Percentiles rank a stretch among this genome's conserved stretches.
These are phyloP conservation scores for Dryomyza anilis DNA, from an alignment of 2,888 invertebrate genomes.

Conservation along the genomic window DNA sequence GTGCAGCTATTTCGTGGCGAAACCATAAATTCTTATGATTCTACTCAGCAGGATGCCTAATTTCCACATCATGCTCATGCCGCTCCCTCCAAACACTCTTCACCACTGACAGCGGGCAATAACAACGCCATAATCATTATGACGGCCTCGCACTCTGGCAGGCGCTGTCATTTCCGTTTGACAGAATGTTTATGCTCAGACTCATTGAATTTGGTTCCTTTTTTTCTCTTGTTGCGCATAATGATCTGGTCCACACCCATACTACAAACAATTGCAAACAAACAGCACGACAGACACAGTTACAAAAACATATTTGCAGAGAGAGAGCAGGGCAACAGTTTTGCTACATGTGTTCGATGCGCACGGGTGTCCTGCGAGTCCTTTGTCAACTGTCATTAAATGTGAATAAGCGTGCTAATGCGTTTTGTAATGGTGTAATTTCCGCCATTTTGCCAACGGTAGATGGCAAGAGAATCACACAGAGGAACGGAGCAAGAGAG, in stretches of 20 bases:
- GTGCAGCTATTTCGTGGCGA: too few species aligned
- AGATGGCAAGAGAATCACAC: neutral
- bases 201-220: slow-evolving; percentile 2
- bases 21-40: too few species aligned
- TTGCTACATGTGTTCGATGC: neutral
- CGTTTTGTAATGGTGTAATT: slow-evolving; percentile 38
- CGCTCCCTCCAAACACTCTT: too few species aligned
- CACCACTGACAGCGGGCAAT: slow-evolving; percentile 2
- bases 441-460: slow-evolving; percentile 31
- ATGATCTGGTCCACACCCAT: too few species aligned
- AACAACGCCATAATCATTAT: slow-evolving; percentile 14
- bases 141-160: neutral
- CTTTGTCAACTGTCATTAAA: slow-evolving; percentile 38
- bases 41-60: too few species aligned
- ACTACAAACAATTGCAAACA: neutral
- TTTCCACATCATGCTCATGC: too few species aligned
- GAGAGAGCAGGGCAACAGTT: neutral
- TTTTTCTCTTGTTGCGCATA: neutral
- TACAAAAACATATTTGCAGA: neutral
- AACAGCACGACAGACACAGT: neutral
- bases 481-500: neutral
- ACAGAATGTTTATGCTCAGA: neutral
- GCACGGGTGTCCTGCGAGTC: neutral
- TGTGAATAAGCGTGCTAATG: slow-evolving; percentile 40
- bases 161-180: slow-evolving; percentile 18